These are phyloP conservation scores for Abscondita cerata DNA, from an alignment of 2,888 invertebrate species.

Conservation along the genomic window DNA sequence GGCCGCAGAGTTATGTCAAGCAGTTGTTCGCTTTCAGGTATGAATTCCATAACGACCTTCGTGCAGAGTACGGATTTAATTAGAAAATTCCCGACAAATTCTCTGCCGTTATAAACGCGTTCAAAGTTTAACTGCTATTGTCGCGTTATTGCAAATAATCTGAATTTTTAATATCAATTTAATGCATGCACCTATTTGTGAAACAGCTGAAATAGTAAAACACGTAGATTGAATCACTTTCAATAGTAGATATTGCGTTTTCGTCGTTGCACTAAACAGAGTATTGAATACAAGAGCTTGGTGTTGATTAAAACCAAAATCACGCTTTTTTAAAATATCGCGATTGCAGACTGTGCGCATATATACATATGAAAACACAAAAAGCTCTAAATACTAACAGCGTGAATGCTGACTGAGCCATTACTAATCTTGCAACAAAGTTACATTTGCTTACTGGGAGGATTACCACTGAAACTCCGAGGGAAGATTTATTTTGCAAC, in stretches of 20 bases:
- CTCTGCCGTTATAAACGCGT: slow-evolving; percentile 25
- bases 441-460: slow-evolving; percentile 17
- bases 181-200: background rate
- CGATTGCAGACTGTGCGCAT: background rate
- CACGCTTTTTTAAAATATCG: slow-evolving; percentile 6
- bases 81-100: slow-evolving; percentile 52
- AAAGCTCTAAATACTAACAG: slow-evolving; percentile 16
- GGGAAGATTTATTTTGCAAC: slow-evolving; percentile 11
- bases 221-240: background rate
- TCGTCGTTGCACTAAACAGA: background rate
- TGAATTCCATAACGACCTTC: slow-evolving; percentile 57
- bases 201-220: background rate
- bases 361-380: slow-evolving; percentile 12
- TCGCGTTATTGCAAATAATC: slow-evolving; percentile 11
- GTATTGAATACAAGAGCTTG: background rate
- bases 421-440: slow-evolving; percentile 40
- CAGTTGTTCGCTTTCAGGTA: slow-evolving; percentile 57
- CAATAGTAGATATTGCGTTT: background rate
- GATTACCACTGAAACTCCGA: slow-evolving; percentile 12
- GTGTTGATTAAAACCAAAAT: background rate
- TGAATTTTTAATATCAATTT: slow-evolving; percentile 6
- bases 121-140: slow-evolving; percentile 14
- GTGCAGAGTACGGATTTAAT: slow-evolving; percentile 53
- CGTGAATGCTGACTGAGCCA: slow-evolving; percentile 40
- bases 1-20: slow-evolving; percentile 55